Evolutionary conservation across 2,888 invertebrate species (phyloP), one percentile per base, ranked within the genome.

Genomic region (Gastrophysa polygoni): DNA sequence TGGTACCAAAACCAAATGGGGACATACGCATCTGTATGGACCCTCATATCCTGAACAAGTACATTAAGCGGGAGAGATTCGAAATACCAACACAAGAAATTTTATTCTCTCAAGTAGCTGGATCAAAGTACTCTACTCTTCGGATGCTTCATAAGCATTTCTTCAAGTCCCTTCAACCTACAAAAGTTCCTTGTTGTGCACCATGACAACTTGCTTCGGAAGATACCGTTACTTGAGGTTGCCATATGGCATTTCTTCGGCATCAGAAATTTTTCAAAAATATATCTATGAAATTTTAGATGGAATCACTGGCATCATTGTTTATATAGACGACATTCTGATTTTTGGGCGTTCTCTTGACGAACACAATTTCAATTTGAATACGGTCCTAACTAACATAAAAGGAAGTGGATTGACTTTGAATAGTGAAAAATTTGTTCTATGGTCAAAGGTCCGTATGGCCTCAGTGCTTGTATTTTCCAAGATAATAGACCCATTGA

Each of bases 11-110:
- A 60, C 49, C 43, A 32, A 62, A 64, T 64, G 61, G 54, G n/a
- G 59, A 64, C 46, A 58, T 64, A 38, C 28, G 67, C 16, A 56
- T 67, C n/a, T 64, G 67, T 20, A 67, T 64, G 62, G 67, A 64
- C 29, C 64, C 67, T 11, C 17, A 48, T 43, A 54, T 24, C 43
- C 32, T 59, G 28, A 57, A 60, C 49, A 44, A 56, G 47, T 58
- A 52, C 46, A 34, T 58, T n/a, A 58, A 58, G 20, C 58, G 62
- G 10, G 58, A 62, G 38, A n/a, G 24, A 11, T 62, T 59, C 52
- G 14, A 59, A 2, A 63, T 63, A 28, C 60, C 64, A 8, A 63
- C 65, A 17, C 47, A 56, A 14, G 59, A 63, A 16, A 20, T n/a
- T 10, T 47, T 64, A 11, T 58, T 55, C 17, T 43, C 61, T 6